Conservation (phyloP, 2,113 vertebrate genomes). For the Urocolius indicus region DNA sequence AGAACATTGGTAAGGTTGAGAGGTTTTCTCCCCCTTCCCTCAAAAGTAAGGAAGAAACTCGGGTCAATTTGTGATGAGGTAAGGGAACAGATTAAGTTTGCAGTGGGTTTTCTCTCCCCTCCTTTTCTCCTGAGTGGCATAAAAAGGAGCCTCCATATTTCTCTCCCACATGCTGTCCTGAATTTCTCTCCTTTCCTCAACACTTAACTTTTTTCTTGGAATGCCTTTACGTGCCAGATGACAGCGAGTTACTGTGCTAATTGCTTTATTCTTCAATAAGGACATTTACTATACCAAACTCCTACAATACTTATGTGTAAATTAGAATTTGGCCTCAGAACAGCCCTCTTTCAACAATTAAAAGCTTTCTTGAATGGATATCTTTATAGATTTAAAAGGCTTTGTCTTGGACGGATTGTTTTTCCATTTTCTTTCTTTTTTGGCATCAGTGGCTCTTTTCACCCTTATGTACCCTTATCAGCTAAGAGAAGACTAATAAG, state of each 20-base stretch:
- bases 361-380: slow-evolving; percentile 40
- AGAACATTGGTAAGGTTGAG: background rate
- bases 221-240: slow-evolving; percentile 81
- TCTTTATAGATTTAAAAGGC: slow-evolving; percentile 1
- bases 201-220: slow-evolving; percentile 82
- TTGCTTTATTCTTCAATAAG: slow-evolving; percentile 77
- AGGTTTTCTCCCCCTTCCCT: background rate
- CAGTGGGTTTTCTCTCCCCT: slow-evolving; percentile 69
- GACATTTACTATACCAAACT: slow-evolving; percentile 80
- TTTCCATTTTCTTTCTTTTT: background rate
- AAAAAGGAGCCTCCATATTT: slow-evolving; percentile 76
- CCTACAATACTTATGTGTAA: slow-evolving; percentile 77
- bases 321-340: slow-evolving; percentile 73
- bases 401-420: background rate
- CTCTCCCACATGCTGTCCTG: slow-evolving; percentile 83
- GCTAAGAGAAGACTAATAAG: background rate
- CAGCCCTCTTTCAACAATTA: slow-evolving; percentile 66
- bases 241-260: slow-evolving; percentile 79
- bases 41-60: slow-evolving; percentile 10
- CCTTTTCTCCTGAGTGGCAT: slow-evolving; percentile 70
- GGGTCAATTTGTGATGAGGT: slow-evolving; percentile 60
- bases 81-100: slow-evolving; percentile 73
- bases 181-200: slow-evolving; percentile 81
- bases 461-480: background rate
- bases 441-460: background rate